Conservation (phyloP, 2,113 vertebrate species). For the Equus quagga region DNA sequence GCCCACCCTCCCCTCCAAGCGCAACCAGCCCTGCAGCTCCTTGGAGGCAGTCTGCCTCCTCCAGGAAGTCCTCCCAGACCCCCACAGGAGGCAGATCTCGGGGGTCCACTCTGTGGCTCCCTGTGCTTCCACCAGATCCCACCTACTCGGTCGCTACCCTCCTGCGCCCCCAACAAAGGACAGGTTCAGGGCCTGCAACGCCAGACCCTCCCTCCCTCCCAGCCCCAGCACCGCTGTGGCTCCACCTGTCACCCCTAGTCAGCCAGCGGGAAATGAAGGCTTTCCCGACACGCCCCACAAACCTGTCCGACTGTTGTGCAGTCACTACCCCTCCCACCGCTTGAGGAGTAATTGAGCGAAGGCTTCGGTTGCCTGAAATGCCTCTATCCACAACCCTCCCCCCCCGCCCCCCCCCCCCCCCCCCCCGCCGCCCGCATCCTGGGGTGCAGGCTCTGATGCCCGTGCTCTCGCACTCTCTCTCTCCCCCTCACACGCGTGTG, state of each 20-base stretch:
- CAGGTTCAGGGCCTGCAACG: background rate
- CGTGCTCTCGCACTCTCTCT: background rate
- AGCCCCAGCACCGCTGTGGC: background rate
- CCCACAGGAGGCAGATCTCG: background rate
- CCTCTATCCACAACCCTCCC: conserved; percentile 62
- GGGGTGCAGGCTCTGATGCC: background rate
- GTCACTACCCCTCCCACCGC: conserved; percentile 72
- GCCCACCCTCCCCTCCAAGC: accelerated
- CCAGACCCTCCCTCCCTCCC: background rate
- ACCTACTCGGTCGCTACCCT: background rate
- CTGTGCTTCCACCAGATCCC: background rate
- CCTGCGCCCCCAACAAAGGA: background rate
- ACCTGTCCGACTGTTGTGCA: conserved; percentile 81
- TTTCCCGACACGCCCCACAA: conserved; percentile 79
- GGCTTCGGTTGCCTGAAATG: conserved; percentile 83
- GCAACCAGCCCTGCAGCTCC: background rate
- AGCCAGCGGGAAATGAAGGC: conserved; percentile 76
- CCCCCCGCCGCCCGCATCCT: background rate
- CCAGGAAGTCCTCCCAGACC: conserved; percentile 22
- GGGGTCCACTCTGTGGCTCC: background rate
- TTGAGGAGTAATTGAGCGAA: conserved; percentile 81
- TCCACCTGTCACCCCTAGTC: conserved; percentile 64
- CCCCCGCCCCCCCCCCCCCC: no score
- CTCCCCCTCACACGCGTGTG: background rate
- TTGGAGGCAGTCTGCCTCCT: background rate